phyloP scores from a whole-genome alignment of 30 jellyfish, hydroid and myxozoan genomes.

The Pseudorhiza aurosa region DNA sequence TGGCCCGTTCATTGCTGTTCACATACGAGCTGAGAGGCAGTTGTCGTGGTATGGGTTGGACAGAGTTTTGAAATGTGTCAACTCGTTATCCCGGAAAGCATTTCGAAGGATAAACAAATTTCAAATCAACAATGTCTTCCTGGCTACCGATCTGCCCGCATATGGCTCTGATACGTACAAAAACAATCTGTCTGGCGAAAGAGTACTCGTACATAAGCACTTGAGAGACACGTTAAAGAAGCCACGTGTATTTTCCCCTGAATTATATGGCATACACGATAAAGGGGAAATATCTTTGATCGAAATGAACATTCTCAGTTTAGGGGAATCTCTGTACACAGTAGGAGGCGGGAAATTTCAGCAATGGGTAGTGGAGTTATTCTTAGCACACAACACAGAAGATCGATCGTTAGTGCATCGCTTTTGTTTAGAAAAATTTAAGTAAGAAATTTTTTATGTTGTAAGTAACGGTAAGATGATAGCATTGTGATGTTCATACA shows the following conservation, averaged over 20 bases:
- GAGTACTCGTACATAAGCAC: conserved; percentile 28
- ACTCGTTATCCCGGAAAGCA: conserved; percentile 39
- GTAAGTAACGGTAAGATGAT: neutral
- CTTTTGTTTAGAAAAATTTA: conserved; percentile 36
- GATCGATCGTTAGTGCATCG: conserved; percentile 80
- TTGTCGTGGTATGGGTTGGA: conserved; percentile 63
- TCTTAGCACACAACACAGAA: conserved; percentile 70
- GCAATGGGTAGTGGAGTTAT: conserved; percentile 88
- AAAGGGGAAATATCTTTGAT: conserved; percentile 94
- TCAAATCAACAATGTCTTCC: conserved; percentile 52
- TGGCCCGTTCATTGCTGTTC: conserved; percentile 85
- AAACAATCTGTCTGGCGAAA: conserved; percentile 54
- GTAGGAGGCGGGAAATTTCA: conserved; percentile 95
- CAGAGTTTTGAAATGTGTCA: conserved; percentile 61
- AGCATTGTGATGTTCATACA: neutral
- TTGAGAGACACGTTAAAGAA: conserved; percentile 29
- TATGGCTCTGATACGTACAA: conserved; percentile 92
- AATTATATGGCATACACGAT: conserved; percentile 62
- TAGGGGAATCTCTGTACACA: conserved; percentile 95
- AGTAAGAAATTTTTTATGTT: neutral
- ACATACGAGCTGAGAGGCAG: conserved; percentile 89
- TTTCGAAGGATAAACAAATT: conserved; percentile 18
- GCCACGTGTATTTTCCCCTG: conserved; percentile 64
- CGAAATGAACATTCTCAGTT: conserved; percentile 91
- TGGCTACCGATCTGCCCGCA: conserved; percentile 81